A percentile compares a stretch with the other conserved stretches of the same genome.
phyloP scores from a whole-genome alignment of 1,140 invertebrate species.

The Anoplolepis gracilipes region DNA sequence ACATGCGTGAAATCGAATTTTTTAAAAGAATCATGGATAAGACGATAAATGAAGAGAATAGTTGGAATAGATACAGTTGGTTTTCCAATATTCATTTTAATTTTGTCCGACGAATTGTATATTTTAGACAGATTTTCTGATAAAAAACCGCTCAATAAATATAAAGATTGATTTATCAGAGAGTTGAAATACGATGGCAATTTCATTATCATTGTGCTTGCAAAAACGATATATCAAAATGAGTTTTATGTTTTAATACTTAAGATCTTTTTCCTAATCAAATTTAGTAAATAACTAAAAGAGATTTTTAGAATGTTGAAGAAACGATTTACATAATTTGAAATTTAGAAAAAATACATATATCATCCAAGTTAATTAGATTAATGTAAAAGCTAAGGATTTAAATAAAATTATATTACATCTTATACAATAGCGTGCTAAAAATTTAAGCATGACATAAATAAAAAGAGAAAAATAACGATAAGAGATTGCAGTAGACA shows the following conservation, averaged over 20 bases:
- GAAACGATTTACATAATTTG: background rate
- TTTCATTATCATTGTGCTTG: background rate
- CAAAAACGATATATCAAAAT: background rate
- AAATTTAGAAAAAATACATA: background rate
- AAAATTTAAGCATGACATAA: background rate
- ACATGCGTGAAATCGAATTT: background rate
- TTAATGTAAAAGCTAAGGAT: background rate
- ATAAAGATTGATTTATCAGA: background rate
- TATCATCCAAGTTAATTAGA: background rate
- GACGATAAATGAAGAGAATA: background rate
- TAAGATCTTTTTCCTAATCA: background rate
- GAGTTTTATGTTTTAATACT: background rate
- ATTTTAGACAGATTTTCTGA: constrained; percentile 10
- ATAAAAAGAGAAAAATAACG: background rate
- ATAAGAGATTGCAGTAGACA: background rate
- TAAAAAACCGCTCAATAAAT: background rate
- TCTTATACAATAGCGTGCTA: background rate
- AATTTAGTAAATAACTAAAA: background rate
- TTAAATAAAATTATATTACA: background rate
- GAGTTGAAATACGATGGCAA: background rate
- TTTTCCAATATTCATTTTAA: background rate
- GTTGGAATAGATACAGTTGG: background rate
- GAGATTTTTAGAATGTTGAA: background rate
- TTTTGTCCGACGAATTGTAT: constrained; percentile 8
- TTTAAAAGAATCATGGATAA: constrained; percentile 1